A percentile compares a stretch with the other conserved stretches of the same genome.
Conservation (phyloP, 2,888 invertebrate genomes). For the Polymixis flavicincta region DNA sequence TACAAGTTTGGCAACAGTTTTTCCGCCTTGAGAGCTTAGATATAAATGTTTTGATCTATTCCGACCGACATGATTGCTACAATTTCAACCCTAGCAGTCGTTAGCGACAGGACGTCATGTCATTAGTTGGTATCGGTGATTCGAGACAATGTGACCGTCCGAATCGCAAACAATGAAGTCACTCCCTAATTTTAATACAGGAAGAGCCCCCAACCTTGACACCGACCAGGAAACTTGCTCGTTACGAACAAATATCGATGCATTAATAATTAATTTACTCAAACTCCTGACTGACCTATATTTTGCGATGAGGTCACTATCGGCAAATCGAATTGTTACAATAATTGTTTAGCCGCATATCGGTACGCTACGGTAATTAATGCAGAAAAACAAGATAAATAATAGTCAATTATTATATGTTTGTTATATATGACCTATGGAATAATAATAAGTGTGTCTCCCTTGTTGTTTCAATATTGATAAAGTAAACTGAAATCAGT, state of each 20-base stretch:
- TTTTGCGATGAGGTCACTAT: constrained; percentile 56
- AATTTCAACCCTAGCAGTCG: not conserved
- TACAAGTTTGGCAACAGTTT: not conserved
- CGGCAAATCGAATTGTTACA: constrained; percentile 38
- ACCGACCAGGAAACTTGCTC: constrained; percentile 54
- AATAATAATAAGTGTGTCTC: not conserved
- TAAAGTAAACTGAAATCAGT: not conserved
- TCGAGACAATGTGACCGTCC: constrained; percentile 13
- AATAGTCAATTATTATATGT: constrained; percentile 28
- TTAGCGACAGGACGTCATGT: constrained; percentile 2
- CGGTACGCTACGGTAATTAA: constrained; percentile 27
- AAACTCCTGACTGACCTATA: constrained; percentile 53
- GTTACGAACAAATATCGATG: constrained; percentile 37
- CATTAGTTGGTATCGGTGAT: constrained; percentile 15
- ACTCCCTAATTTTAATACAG: constrained; percentile 53
- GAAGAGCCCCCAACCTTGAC: constrained; percentile 53
- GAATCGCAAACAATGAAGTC: constrained; percentile 52
- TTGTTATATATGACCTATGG: not conserved
- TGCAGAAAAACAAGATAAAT: constrained; percentile 31
- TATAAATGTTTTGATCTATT: not conserved
- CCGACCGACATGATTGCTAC: not conserved
- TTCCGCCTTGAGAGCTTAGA: not conserved
- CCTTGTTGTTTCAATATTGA: constrained; percentile 5
- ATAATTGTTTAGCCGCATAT: constrained; percentile 31
- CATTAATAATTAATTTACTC: constrained; percentile 47